Evolutionary conservation across 1,140 invertebrate genomes (phyloP), one percentile per base, ranked within the genome.

Genomic region (Heterodera schachtii): DNA sequence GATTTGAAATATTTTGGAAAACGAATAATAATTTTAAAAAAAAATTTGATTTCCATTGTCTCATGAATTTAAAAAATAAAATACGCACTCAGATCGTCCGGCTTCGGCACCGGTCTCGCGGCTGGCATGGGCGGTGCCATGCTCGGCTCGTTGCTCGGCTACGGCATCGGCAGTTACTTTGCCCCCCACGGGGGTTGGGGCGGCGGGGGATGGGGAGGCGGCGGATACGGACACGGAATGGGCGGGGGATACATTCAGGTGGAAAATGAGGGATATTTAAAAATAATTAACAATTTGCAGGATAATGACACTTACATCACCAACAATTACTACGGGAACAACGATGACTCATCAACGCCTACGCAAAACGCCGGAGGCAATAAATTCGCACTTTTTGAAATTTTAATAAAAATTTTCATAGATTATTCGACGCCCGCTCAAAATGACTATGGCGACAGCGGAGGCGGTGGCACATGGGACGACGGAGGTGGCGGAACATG

Each of bases 241-340:
- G 83, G 83, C 67, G 83, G 83, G 43, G 83, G 78, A 71, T 85
- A 83, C 57, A 67, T 75, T 43, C 79, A 80, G 43, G 79, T 80
- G 31, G 19, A 13, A 44, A 67, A 44, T 7, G 43, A 49, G 16
- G 31, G 13, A 16, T 16, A 13, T 19, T 21, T 67, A 78, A 78
- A 16, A 3, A 69, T 64, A 67, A 41, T n/a, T 16, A 7, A 21
- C 67, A 66, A 8, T 76, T 78, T 78, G 0, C 49, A 84, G 77
- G 84, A 85, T 66, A 85, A 85, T 70, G 84, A 85, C 71, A 85
- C 84, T 7, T 84, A 84, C 47, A 75, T 86, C 31, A 85, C 85
- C 16, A 85, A 85, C 52, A 86, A 86, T 69, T 85, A 86, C 71
- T 86, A 85, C 82, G 83, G 75, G 44, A 81, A 57, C 31, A 75